Percentiles rank a stretch among this genome's conserved stretches.
phyloP scores from a whole-genome alignment of 2,888 invertebrate species.

The Trichogramma evanescens region DNA sequence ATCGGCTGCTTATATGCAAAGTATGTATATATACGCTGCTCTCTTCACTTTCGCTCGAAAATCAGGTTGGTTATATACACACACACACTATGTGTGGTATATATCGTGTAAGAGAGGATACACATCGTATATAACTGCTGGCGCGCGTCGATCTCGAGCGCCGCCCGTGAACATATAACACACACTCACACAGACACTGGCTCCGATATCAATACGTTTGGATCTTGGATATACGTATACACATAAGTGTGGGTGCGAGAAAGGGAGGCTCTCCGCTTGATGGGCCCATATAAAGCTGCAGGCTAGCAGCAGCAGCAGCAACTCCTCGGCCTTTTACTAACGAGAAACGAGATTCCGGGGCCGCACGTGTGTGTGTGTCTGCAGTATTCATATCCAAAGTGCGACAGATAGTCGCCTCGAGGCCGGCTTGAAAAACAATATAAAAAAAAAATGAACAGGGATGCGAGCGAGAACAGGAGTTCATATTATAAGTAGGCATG shows the following conservation, averaged over 20 bases:
- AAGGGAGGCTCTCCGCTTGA: neutral
- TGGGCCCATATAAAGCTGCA: too few species aligned
- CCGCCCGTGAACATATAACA: constrained; percentile 2
- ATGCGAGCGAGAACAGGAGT: neutral
- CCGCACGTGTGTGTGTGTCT: constrained; percentile 24
- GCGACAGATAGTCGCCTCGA: constrained; percentile 27
- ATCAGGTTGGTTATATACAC: neutral
- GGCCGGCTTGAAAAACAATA: constrained; percentile 8
- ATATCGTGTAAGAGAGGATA: too few species aligned
- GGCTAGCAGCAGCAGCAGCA: too few species aligned
- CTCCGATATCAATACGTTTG: constrained; percentile 33
- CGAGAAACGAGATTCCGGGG: constrained; percentile 39
- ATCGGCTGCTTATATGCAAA: constrained; percentile 16
- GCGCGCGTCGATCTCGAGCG: constrained; percentile 1
- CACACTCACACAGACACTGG: neutral
- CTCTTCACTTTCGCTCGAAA: constrained; percentile 13
- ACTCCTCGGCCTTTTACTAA: constrained; percentile 34
- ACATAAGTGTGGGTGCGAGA: neutral
- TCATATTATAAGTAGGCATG: too few species aligned
- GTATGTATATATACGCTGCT: neutral
- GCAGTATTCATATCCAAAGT: constrained; percentile 27
- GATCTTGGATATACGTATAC: constrained; percentile 27
- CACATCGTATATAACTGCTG: too few species aligned
- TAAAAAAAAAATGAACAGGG: neutral
- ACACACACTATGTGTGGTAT: too few species aligned